phyloP scores from a whole-genome alignment of 2,113 vertebrate genomes.

The Otocyon megalotis region DNA sequence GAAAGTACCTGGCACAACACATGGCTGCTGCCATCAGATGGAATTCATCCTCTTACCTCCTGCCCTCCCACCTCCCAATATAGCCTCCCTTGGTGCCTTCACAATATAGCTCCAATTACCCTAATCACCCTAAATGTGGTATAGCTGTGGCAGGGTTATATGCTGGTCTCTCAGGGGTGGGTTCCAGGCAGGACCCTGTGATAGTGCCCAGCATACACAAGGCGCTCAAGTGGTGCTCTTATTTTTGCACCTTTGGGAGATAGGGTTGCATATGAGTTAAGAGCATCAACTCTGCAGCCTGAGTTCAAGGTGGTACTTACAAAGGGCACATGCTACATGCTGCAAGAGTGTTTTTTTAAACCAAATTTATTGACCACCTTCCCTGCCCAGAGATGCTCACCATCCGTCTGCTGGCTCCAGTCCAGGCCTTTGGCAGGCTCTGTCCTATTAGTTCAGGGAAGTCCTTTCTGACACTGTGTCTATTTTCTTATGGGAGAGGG shows the following conservation, averaged over 20 bases:
- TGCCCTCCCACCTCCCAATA: not conserved
- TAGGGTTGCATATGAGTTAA: not conserved
- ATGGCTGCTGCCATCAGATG: not conserved
- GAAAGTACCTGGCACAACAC: not conserved
- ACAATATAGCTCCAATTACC: not conserved
- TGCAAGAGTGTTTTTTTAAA: not conserved
- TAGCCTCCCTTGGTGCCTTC: not conserved
- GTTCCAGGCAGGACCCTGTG: not conserved
- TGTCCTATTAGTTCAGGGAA: slow-evolving; percentile 7
- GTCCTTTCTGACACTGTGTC: slow-evolving; percentile 14
- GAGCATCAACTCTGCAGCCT: not conserved
- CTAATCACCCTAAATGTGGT: not conserved
- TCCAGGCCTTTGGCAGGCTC: not conserved
- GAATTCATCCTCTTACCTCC: not conserved
- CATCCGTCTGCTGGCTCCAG: not conserved
- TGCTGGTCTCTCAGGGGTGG: not conserved
- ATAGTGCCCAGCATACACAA: not conserved
- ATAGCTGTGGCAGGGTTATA: not conserved
- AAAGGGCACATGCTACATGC: not conserved
- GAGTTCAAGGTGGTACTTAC: not conserved
- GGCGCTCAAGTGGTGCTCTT: not conserved
- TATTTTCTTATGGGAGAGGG: not conserved
- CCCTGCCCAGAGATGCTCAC: not conserved
- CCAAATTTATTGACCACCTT: not conserved
- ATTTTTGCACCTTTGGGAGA: not conserved